Base-by-base conservation (phyloP, 2,888 invertebrate genomes). In the Xanthorhoe spadicearia region DNA sequence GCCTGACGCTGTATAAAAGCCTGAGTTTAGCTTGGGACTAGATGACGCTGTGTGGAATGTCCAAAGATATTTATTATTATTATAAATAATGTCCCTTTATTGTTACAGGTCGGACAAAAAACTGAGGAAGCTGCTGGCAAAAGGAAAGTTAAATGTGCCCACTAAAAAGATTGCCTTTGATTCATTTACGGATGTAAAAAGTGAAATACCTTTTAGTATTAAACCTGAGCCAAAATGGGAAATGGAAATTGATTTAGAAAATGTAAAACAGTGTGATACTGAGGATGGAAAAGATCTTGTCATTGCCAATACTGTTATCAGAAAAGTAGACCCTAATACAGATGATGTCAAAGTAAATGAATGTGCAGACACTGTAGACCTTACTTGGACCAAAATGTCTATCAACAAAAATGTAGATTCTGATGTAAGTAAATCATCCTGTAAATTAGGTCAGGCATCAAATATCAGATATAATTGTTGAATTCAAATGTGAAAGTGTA, bases 121-220 rank as follows among this genome's bases (percentile, higher is more conserved):
- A 67, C 81, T 93, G n/a, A 79, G 90, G 65, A 88, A 85, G 70
- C 74, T 88, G 50, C 64, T 87, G 61, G 79, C 78, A 46, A 86
- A 82, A 68, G 76, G 79, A 55, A 83, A 77, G 70, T 73, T 77
- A 66, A 83, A 75, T 72, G 75, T 84, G 32, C 83, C 89, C 46
- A 91, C 90, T 7, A 93, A 93, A 72, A 93, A 93, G 76, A 89
- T 93, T 60, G 84, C 87, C 48, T 93, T 93, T 85, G 88, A 93
- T 78, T 89, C 92, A 17, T 87, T 93, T 61, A 89, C 86, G 58
- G 93, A 93, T 68, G 88, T 93, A 10, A 93, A 93, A 82, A 88
- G 89, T 83, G 93, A 93, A 74, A 92, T 93, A 51, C 88, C 92
- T 9, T 74, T 92, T 23, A 76, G 81, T 35, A 77, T 93, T 28